A percentile compares a stretch with the other conserved stretches of the same genome.
Conservation (phyloP, 1,140 invertebrate species). For the Tetranychus cinnabarinus region DNA sequence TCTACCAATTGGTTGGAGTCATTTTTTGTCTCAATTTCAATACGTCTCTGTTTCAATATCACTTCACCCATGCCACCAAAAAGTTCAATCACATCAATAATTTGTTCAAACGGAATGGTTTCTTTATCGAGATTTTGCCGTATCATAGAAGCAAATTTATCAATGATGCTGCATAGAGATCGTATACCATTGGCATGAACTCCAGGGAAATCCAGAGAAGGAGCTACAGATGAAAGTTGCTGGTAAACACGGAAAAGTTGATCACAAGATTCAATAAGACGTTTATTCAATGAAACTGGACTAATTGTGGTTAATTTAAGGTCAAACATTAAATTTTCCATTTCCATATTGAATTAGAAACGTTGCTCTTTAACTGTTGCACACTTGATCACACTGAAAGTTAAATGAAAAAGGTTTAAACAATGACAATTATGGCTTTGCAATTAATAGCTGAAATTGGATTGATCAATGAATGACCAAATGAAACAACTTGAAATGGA, state of each 20-base stretch:
- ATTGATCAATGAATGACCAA: too few relatives aligned
- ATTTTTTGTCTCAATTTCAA: too few relatives aligned
- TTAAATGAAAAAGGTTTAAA: too few relatives aligned
- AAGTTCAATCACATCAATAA: not conserved
- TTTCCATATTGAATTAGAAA: not conserved
- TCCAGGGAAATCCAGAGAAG: not conserved
- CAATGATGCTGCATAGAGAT: not conserved
- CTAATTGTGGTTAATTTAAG: not conserved
- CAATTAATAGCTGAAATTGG: too few relatives aligned
- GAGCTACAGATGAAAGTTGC: not conserved
- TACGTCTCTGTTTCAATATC: not conserved
- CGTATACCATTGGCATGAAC: not conserved
- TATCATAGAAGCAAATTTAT: not conserved
- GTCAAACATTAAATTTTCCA: not conserved
- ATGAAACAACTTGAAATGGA: too few relatives aligned
- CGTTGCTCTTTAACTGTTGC: too few relatives aligned
- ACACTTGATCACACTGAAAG: too few relatives aligned
- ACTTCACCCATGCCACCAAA: not conserved
- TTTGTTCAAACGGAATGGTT: too few relatives aligned
- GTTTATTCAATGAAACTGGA: not conserved
- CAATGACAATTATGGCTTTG: too few relatives aligned
- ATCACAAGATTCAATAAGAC: not conserved
- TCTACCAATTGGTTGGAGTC: too few relatives aligned
- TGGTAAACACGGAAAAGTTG: not conserved
- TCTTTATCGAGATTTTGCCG: not conserved